Conservation (phyloP, 2,797 vertebrate species). For the Oreochromis mossambicus region DNA sequence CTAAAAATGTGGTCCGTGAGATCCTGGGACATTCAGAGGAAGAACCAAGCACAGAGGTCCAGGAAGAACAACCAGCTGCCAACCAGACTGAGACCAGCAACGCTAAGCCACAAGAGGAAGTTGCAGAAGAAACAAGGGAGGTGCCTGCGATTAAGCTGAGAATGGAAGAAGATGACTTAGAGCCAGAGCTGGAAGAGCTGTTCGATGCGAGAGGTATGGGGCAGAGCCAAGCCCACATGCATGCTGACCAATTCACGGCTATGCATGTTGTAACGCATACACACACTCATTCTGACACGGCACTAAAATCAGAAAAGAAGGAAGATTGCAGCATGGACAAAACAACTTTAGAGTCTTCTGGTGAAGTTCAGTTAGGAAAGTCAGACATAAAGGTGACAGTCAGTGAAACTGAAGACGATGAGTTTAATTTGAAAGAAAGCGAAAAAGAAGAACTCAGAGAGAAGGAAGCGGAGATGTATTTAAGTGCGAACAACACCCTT, state of each 20-base stretch:
- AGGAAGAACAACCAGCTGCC: background rate
- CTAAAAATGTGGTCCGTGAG: slow-evolving; percentile 66
- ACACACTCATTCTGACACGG: slow-evolving; percentile 60
- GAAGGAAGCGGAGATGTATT: slow-evolving; percentile 47
- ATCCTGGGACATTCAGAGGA: slow-evolving; percentile 69
- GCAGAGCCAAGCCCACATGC: slow-evolving; percentile 37
- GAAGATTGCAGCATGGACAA: slow-evolving; percentile 2
- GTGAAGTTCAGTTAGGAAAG: slow-evolving; percentile 10
- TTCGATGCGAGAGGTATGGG: slow-evolving; percentile 66
- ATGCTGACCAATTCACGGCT: slow-evolving; percentile 38
- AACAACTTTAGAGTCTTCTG: background rate
- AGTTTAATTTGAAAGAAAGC: background rate
- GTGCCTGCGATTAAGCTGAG: slow-evolving; percentile 16
- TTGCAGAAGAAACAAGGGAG: background rate
- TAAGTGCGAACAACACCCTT: slow-evolving; percentile 52
- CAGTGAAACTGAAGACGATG: background rate
- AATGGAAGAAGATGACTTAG: slow-evolving; percentile 1
- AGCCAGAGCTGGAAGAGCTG: slow-evolving; percentile 28
- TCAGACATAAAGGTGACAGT: background rate
- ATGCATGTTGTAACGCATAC: slow-evolving; percentile 60
- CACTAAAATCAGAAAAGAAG: slow-evolving; percentile 28
- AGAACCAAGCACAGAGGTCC: background rate
- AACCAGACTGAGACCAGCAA: background rate
- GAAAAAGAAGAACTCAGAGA: slow-evolving; percentile 12
- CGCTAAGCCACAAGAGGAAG: background rate